Conservation (phyloP, 2,113 vertebrate genomes). For the Oophaga pumilio region DNA sequence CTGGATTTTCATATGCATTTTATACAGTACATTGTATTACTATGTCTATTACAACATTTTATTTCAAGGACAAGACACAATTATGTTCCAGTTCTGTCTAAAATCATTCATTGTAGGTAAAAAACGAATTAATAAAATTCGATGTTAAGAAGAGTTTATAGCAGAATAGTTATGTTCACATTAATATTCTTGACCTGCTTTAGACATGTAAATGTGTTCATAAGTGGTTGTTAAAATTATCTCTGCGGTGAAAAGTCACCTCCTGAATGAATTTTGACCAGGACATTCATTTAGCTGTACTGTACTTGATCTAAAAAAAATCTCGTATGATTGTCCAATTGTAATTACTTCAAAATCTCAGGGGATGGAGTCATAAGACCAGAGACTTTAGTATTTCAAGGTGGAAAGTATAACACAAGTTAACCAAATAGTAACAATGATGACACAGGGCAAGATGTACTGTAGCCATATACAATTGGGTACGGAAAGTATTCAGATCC, state of each 20-base stretch:
- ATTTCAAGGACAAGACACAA: background rate
- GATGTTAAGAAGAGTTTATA: slow-evolving; percentile 15
- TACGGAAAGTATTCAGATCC: no score
- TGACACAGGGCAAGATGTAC: background rate
- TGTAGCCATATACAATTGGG: background rate
- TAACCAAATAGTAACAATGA: background rate
- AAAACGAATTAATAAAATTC: slow-evolving; percentile 35
- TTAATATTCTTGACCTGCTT: slow-evolving; percentile 42
- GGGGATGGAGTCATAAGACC: background rate
- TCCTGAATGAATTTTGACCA: slow-evolving; percentile 25
- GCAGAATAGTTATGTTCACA: slow-evolving; percentile 35
- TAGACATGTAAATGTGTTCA: slow-evolving; percentile 49
- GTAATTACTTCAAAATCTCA: no score
- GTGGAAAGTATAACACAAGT: background rate
- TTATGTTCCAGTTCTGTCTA: background rate
- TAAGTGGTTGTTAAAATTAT: slow-evolving; percentile 40
- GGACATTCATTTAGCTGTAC: slow-evolving; percentile 1
- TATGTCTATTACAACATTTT: background rate
- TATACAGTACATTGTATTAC: background rate
- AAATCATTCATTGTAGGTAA: slow-evolving; percentile 27
- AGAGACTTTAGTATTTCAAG: background rate
- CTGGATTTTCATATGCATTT: no score
- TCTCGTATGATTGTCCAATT: background rate
- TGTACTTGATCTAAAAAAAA: background rate
- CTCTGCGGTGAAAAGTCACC: slow-evolving; percentile 5